Percentiles rank a stretch among this genome's conserved stretches.
phyloP scores from a whole-genome alignment of 2,888 invertebrate species.

The Argyresthia goedartella region DNA sequence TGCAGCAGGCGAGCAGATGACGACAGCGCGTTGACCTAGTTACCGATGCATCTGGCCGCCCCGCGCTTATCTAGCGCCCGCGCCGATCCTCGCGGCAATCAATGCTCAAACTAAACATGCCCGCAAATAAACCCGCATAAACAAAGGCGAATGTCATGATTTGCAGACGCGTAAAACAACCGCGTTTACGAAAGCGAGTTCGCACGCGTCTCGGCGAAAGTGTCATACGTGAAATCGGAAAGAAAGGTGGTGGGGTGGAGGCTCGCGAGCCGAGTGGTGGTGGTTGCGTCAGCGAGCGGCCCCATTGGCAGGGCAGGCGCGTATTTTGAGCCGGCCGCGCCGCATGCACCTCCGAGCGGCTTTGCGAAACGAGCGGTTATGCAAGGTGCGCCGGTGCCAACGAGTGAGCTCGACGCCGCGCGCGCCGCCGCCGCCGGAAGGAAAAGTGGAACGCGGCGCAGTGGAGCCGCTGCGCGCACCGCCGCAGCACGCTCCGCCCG shows the following conservation, averaged over 20 bases:
- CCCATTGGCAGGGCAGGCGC: conserved; percentile 51
- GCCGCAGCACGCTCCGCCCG: conserved; percentile 55
- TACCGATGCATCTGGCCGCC: conserved; percentile 44
- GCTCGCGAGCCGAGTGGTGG: conserved; percentile 10
- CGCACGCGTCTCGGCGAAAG: conserved; percentile 45
- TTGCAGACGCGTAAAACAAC: background rate
- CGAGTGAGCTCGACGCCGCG: conserved; percentile 34
- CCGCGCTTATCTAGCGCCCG: conserved; percentile 35
- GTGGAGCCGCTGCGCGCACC: conserved; percentile 64
- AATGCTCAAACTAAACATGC: background rate
- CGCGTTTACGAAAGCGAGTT: conserved; percentile 37
- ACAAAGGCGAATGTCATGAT: background rate
- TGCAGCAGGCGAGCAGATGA: conserved; percentile 23
- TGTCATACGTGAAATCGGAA: conserved; percentile 49
- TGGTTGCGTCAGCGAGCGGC: conserved; percentile 50
- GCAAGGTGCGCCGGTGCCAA: conserved; percentile 69
- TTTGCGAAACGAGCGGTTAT: conserved; percentile 69
- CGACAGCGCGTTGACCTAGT: conserved; percentile 53
- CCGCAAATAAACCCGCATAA: background rate
- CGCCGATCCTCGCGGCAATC: conserved; percentile 15
- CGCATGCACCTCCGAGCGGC: conserved; percentile 55
- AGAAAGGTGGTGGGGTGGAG: conserved; percentile 14
- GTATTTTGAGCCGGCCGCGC: conserved; percentile 54
- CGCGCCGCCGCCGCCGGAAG: conserved; percentile 48
- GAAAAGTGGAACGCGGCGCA: conserved; percentile 69